Evolutionary conservation across 53 echinoderm and acorn worm genomes (phyloP).

Genomic region (Temnopleurus reevesii): DNA sequence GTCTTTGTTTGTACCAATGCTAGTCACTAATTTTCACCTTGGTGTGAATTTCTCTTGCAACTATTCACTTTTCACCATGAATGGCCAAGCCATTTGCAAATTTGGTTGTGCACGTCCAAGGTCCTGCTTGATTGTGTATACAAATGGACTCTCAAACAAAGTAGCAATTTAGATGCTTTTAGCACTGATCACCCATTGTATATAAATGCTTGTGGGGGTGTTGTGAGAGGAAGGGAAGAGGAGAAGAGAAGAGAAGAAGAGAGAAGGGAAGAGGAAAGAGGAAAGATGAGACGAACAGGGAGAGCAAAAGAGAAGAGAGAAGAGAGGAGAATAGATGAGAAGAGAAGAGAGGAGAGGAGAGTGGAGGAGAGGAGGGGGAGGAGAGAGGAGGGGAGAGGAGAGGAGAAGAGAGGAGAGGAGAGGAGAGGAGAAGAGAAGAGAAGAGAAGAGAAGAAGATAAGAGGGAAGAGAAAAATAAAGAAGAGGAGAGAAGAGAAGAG

Average conservation of each 20-base stretch:
- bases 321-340: background rate
- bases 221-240: background rate
- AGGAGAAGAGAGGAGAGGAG: too few species aligned
- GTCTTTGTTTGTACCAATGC: too few species aligned
- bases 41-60: too few species aligned
- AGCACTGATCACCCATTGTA: background rate
- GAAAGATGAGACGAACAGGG: background rate
- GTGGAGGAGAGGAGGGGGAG: too few species aligned
- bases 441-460: background rate
- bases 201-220: constrained; percentile 22
- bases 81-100: background rate
- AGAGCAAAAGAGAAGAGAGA: background rate
- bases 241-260: background rate
- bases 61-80: background rate
- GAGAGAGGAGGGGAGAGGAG: background rate
- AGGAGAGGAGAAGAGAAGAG: background rate
- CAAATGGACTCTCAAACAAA: constrained; percentile 6
- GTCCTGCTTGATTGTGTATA: background rate
- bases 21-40: too few species aligned
- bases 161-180: constrained; percentile 30
- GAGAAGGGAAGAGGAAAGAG: background rate
- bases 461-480: background rate
- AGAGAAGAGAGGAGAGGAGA: too few species aligned
- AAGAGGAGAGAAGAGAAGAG: background rate
- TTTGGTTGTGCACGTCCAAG: background rate